These are phyloP conservation scores for Toxotes jaculatrix DNA, from an alignment of 2,113 vertebrate genomes.

Conservation along the genomic window DNA sequence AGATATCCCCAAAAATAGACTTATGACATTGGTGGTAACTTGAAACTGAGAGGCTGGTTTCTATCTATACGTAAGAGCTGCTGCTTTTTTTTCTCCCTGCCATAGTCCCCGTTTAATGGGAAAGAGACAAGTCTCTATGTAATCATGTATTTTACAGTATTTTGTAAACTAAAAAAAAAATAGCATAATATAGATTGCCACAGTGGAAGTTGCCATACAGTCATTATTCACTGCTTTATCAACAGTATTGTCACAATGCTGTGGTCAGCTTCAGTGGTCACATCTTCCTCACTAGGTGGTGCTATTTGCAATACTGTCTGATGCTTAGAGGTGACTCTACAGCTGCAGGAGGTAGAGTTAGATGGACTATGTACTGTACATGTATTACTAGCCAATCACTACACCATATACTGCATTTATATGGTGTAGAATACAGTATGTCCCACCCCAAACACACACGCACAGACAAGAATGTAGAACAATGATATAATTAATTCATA, in stretches of 20 bases:
- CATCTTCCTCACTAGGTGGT: conserved; percentile 79
- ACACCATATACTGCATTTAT: neutral
- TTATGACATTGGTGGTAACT: neutral
- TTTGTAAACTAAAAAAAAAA: conserved; percentile 4
- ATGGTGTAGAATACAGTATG: conserved; percentile 21
- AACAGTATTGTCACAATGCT: neutral
- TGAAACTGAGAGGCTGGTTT: neutral
- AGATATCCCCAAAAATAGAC: neutral
- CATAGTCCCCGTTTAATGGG: neutral
- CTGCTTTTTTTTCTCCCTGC: neutral
- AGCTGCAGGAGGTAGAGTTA: conserved; percentile 27
- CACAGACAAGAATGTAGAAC: conserved; percentile 4
- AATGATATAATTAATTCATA: conserved; percentile 22
- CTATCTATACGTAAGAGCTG: neutral
- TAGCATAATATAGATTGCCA: neutral
- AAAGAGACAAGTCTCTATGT: neutral
- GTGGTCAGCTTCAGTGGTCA: conserved; percentile 1
- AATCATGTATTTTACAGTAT: neutral
- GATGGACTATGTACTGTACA: conserved; percentile 26
- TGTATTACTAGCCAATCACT: conserved; percentile 18
- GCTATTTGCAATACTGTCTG: conserved; percentile 68
- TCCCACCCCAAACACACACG: conserved; percentile 5
- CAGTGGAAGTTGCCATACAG: neutral
- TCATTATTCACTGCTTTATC: neutral
- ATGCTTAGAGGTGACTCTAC: conserved; percentile 36